phyloP scores from a whole-genome alignment of 2,797 vertebrate species.

The Furcifer pardalis region DNA sequence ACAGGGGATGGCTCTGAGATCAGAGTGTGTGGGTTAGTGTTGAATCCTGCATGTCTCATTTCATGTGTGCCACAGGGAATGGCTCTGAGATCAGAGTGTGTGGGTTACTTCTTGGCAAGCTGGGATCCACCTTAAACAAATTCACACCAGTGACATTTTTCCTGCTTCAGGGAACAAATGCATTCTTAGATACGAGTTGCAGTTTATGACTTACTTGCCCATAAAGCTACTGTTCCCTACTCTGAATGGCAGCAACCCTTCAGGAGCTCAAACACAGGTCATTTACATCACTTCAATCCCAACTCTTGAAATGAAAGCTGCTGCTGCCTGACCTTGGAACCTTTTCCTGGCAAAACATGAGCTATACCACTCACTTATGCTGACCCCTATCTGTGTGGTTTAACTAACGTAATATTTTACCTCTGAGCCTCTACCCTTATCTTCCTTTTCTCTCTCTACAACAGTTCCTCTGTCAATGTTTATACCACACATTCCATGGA shows the following conservation, averaged over 20 bases:
- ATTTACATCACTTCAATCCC: not conserved
- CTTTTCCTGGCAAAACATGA: not conserved
- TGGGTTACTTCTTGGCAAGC: too few species aligned
- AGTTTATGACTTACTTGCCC: not conserved
- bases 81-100: too few species aligned
- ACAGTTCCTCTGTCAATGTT: not conserved
- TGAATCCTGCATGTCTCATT: too few species aligned
- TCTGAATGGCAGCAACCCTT: not conserved
- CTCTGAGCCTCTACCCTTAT: not conserved
- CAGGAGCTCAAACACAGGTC: not conserved
- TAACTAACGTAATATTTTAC: not conserved
- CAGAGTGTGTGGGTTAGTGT: too few species aligned
- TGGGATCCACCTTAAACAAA: too few species aligned
- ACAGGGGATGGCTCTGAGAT: too few species aligned
- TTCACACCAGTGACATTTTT: too few species aligned
- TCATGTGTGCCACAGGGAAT: too few species aligned
- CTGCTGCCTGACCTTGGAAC: not conserved
- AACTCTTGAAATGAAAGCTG: not conserved
- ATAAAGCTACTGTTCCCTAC: not conserved
- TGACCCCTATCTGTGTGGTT: not conserved
- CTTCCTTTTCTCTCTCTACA: not conserved
- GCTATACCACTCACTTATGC: not conserved
- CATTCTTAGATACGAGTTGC: too few species aligned
- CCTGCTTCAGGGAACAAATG: too few species aligned
- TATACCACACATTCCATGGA: not conserved